Conservation (phyloP, 2,888 invertebrate genomes). For the Stomorhina lunata region DNA sequence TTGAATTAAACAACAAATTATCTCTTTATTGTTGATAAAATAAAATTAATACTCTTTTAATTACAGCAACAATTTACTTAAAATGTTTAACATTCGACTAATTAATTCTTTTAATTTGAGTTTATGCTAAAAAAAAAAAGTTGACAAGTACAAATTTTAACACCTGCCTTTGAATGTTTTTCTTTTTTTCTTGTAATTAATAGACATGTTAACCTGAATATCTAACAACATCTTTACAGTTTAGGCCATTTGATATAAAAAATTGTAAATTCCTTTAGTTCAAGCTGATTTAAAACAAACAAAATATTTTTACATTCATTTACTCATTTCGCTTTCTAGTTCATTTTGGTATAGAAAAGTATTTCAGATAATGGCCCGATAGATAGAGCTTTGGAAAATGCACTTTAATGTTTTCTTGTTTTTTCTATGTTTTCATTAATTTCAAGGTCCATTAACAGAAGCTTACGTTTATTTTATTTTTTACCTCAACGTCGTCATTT, state of each 20-base stretch:
- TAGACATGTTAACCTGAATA: constrained; percentile 14
- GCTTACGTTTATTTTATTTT: constrained; percentile 45
- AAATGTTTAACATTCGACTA: no score
- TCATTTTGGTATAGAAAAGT: constrained; percentile 20
- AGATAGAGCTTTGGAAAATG: constrained; percentile 48
- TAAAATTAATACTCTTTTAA: no score
- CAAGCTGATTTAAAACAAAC: constrained; percentile 14
- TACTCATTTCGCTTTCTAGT: no score
- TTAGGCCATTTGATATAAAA: not conserved
- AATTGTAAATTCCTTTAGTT: not conserved
- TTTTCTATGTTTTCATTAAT: constrained; percentile 64
- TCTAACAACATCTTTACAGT: not conserved
- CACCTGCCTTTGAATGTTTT: no score
- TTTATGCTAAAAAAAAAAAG: no score
- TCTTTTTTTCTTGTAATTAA: not conserved
- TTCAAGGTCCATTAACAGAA: constrained; percentile 65
- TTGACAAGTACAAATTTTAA: no score
- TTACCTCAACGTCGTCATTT: not conserved
- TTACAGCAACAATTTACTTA: no score
- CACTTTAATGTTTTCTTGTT: constrained; percentile 61
- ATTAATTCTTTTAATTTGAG: no score
- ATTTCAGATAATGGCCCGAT: no score
- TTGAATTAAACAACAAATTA: no score
- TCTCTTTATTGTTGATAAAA: no score
- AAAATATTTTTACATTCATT: constrained; percentile 3